Percentiles rank a stretch among this genome's conserved stretches.
phyloP scores from a whole-genome alignment of 2,888 invertebrate species.

The Hydropsyche betteni region DNA sequence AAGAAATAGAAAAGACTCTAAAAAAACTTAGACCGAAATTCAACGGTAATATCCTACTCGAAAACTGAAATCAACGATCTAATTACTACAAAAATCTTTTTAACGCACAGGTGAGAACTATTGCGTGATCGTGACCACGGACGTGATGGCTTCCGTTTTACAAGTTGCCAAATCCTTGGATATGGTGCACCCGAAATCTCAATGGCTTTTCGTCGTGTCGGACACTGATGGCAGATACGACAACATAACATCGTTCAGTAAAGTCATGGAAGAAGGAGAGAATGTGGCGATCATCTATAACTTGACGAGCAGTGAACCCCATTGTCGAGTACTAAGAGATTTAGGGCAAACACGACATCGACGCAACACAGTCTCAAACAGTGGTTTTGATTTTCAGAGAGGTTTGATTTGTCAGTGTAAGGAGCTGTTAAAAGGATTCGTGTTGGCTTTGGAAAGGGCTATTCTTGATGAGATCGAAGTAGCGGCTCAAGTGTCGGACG shows the following conservation, averaged over 20 bases:
- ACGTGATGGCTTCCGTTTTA: slow-evolving; percentile 71
- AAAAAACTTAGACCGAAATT: slow-evolving; percentile 62
- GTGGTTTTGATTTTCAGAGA: slow-evolving; percentile 60
- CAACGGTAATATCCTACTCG: slow-evolving; percentile 56
- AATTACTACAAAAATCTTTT: too few species aligned
- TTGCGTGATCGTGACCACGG: slow-evolving; percentile 70
- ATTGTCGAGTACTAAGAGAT: slow-evolving; percentile 65
- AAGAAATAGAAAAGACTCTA: slow-evolving; percentile 62
- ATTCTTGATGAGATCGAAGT: slow-evolving; percentile 76
- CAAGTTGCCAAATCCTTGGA: slow-evolving; percentile 72
- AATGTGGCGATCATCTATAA: slow-evolving; percentile 83
- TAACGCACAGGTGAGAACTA: slow-evolving; percentile 64
- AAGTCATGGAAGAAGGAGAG: slow-evolving; percentile 77
- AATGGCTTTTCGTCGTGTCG: slow-evolving; percentile 83
- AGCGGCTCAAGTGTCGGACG: slow-evolving; percentile 80
- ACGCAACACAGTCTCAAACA: too few species aligned
- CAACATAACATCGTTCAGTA: slow-evolving; percentile 67
- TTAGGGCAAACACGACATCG: too few species aligned
- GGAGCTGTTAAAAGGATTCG: slow-evolving; percentile 73
- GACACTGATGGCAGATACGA: slow-evolving; percentile 65
- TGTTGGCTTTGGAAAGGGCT: slow-evolving; percentile 74
- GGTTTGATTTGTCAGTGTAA: slow-evolving; percentile 75
- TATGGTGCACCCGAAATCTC: slow-evolving; percentile 76
- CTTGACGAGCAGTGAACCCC: slow-evolving; percentile 63
- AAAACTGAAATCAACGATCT: neutral